These are phyloP conservation scores for Bombyx mori DNA, from an alignment of 1,140 invertebrate species.

Conservation along the genomic window DNA sequence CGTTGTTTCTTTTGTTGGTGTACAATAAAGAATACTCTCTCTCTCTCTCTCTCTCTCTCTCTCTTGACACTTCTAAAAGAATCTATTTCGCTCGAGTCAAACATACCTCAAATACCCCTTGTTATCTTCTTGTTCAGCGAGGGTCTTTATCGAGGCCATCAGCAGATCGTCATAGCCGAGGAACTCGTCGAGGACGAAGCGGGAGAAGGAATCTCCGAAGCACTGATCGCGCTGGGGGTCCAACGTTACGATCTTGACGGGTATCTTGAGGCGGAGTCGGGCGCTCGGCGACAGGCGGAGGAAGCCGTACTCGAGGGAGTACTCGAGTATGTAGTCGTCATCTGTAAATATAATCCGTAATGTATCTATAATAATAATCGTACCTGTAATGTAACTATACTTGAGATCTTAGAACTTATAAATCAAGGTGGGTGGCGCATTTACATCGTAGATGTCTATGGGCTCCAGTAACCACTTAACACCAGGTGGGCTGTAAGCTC, in stretches of 20 bases:
- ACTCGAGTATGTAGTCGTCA: conserved; percentile 97
- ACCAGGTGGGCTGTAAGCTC: no score
- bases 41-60: no score
- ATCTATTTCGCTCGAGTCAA: no score
- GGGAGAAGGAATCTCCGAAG: conserved; percentile 93
- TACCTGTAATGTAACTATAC: not conserved
- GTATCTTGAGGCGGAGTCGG: conserved; percentile 88
- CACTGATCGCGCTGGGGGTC: conserved; percentile 91
- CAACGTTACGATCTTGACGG: conserved; percentile 92
- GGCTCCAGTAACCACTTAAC: no score
- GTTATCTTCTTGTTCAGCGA: conserved; percentile 96
- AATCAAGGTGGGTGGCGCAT: no score
- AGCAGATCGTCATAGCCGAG: conserved; percentile 97
- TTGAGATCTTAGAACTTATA: no score
- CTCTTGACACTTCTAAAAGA: no score
- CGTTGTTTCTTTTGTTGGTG: no score
- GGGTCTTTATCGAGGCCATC: conserved; percentile 94
- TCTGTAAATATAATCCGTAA: conserved; percentile 73
- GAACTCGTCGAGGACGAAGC: conserved; percentile 92
- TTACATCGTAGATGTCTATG: no score
- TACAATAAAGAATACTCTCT: no score
- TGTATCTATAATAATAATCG: conserved; percentile 6
- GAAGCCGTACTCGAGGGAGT: conserved; percentile 97
- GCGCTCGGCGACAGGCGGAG: conserved; percentile 89
- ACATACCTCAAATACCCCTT: conserved; percentile 90